Percentiles rank a stretch among this genome's conserved stretches.
Conservation (phyloP, 1,140 invertebrate species). For the Gonatopus flavifemur region DNA sequence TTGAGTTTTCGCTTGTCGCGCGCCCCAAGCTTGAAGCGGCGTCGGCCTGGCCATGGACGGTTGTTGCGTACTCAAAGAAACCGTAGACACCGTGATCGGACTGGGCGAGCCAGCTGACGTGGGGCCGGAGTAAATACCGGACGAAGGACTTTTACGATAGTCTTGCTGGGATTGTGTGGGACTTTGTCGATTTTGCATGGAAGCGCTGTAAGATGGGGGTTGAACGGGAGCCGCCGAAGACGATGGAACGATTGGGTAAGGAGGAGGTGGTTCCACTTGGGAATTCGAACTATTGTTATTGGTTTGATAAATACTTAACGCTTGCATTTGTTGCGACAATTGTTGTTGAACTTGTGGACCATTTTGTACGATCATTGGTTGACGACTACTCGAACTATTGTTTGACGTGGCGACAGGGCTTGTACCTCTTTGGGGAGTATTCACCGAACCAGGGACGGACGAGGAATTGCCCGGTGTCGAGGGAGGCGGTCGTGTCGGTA, state of each 20-base stretch:
- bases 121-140: slow-evolving; percentile 78
- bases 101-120: slow-evolving; percentile 80
- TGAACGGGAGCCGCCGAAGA: slow-evolving; percentile 67
- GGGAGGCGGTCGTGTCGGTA: slow-evolving; percentile 63
- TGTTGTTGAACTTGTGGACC: slow-evolving; percentile 82
- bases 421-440: slow-evolving; percentile 67
- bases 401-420: slow-evolving; percentile 70
- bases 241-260: slow-evolving; percentile 68
- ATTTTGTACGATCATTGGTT: slow-evolving; percentile 80
- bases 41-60: slow-evolving; percentile 71
- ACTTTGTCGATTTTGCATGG: slow-evolving; percentile 83
- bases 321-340: slow-evolving; percentile 82
- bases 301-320: slow-evolving; percentile 76
- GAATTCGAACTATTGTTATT: slow-evolving; percentile 47
- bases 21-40: slow-evolving; percentile 75
- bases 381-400: slow-evolving; percentile 55
- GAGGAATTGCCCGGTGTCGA: slow-evolving; percentile 51
- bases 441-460: slow-evolving; percentile 49
- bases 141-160: slow-evolving; percentile 75
- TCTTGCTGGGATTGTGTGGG: slow-evolving; percentile 78
- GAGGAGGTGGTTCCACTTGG: slow-evolving; percentile 73
- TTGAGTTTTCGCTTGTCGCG: slow-evolving; percentile 80
- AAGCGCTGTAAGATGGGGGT: slow-evolving; percentile 80
- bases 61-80: slow-evolving; percentile 60
- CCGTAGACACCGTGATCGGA: slow-evolving; percentile 72